phyloP scores from a whole-genome alignment of 2,113 vertebrate genomes.

The Cebidichthys violaceus region DNA sequence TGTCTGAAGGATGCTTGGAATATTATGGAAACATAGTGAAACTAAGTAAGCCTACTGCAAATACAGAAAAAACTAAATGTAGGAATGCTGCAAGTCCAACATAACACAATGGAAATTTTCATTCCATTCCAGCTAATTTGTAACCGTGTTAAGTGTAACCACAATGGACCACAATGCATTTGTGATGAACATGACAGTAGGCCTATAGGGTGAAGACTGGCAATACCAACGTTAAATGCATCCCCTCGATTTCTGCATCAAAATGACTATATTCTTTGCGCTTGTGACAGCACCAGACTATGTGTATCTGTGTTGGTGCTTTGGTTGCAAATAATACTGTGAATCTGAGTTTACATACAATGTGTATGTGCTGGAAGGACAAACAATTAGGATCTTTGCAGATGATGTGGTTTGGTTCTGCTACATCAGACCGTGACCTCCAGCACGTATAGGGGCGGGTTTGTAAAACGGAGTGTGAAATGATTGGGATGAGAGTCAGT shows the following conservation, averaged over 20 bases:
- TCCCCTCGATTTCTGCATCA: neutral
- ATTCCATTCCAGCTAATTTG: too few relatives aligned
- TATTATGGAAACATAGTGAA: constrained; percentile 8
- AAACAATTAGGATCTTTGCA: neutral
- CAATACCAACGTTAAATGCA: neutral
- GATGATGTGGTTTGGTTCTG: neutral
- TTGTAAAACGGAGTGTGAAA: neutral
- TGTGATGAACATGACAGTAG: neutral
- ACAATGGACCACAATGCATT: neutral
- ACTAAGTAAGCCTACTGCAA: constrained; percentile 1
- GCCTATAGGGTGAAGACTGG: neutral
- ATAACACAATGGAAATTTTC: neutral
- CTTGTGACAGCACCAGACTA: neutral
- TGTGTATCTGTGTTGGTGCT: neutral
- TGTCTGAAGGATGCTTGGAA: constrained; percentile 21
- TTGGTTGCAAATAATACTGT: neutral
- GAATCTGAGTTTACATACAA: neutral
- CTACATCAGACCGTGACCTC: neutral
- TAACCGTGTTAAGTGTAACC: neutral
- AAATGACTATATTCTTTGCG: neutral
- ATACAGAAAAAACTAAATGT: constrained; percentile 3
- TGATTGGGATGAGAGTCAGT: neutral
- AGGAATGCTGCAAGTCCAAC: neutral
- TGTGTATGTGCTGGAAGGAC: neutral
- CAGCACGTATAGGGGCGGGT: neutral